phyloP scores from a whole-genome alignment of 2,888 invertebrate species.

The Neoaliturus tenellus region DNA sequence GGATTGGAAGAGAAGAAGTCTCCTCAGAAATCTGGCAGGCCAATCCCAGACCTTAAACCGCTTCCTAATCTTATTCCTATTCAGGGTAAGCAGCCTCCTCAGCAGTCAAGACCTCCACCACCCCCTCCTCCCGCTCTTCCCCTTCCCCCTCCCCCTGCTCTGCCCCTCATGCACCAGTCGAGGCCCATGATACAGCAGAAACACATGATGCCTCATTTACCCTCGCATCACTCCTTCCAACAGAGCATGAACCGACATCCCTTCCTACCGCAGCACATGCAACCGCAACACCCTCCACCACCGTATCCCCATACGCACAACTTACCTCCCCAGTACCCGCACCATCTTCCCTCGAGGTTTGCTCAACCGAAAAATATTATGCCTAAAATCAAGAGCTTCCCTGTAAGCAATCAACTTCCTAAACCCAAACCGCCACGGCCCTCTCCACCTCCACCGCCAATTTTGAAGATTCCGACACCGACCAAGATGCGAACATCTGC shows the following conservation, averaged over 20 bases:
- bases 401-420: constrained; percentile 67
- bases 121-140: constrained; percentile 25
- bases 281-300: constrained; percentile 44
- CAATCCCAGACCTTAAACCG: constrained; percentile 86
- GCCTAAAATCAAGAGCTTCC: constrained; percentile 13
- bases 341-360: constrained; percentile 2
- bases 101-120: constrained; percentile 12
- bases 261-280: constrained; percentile 1
- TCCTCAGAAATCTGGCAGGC: constrained; percentile 74
- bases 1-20: constrained; percentile 54
- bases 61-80: constrained; percentile 87
- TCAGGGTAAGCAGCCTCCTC: constrained; percentile 61
- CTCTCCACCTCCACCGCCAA: constrained; percentile 45
- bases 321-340: constrained; percentile 38
- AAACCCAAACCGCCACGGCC: constrained; percentile 39
- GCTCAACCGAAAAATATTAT: constrained; percentile 33
- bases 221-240: constrained; percentile 1
- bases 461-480: constrained; percentile 56
- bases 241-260: constrained; percentile 17
- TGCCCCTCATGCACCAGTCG: constrained; percentile 60
- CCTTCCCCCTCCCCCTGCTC: constrained; percentile 44
- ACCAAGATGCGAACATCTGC: constrained; percentile 51
- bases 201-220: constrained; percentile 4
- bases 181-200: constrained; percentile 27
- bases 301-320: constrained; percentile 15